These are phyloP conservation scores for Oceanodroma leucorhoa DNA, from an alignment of 2,797 vertebrate genomes.

Conservation along the genomic window DNA sequence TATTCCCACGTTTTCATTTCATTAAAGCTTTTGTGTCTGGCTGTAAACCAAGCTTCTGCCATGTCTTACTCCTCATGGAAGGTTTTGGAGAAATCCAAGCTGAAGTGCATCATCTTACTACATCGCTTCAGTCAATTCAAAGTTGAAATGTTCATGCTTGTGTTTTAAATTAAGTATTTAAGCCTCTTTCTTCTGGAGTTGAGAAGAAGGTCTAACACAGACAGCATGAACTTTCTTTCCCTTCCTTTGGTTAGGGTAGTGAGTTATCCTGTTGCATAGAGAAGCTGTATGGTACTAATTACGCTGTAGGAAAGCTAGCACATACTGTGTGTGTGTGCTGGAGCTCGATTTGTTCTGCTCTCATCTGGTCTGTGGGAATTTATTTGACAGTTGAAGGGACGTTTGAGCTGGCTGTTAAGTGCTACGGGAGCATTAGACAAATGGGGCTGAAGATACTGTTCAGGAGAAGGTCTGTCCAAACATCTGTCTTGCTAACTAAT, in stretches of 20 bases:
- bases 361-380: constrained; percentile 27
- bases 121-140: neutral
- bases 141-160: neutral
- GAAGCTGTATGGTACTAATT: constrained; percentile 3
- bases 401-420: neutral
- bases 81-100: neutral
- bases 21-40: neutral
- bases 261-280: neutral
- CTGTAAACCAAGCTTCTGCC: neutral
- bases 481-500: neutral
- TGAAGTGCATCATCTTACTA: neutral
- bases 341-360: constrained; percentile 2
- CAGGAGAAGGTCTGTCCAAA: neutral
- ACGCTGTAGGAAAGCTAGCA: neutral
- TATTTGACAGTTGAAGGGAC: neutral
- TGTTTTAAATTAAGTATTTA: neutral
- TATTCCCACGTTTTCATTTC: neutral
- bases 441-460: neutral
- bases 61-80: neutral
- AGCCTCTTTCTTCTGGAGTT: neutral
- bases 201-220: neutral
- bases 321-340: neutral
- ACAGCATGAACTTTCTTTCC: neutral
- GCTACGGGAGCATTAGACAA: neutral
- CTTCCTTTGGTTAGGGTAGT: neutral